Evolutionary conservation across 2,797 vertebrate genomes (phyloP).

Genomic region (Sebastes baramenuke): DNA sequence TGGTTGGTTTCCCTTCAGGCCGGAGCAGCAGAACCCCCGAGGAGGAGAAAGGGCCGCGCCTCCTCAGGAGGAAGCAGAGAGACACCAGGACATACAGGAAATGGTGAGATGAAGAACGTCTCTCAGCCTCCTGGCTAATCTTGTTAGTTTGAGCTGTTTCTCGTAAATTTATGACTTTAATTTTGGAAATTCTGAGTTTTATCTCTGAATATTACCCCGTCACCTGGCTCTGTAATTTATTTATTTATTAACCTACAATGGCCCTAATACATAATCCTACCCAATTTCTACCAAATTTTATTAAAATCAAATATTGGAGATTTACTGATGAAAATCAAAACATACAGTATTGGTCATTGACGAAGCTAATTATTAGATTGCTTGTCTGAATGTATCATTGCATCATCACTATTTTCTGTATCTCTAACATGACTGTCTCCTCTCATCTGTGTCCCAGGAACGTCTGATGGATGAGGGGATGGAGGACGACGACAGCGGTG

Average conservation of each 20-base stretch:
- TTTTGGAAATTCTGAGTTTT: too few species aligned
- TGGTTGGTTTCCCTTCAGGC: constrained; percentile 94
- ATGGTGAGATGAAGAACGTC: constrained; percentile 83
- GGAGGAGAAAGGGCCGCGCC: constrained; percentile 30
- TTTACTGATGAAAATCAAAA: background rate
- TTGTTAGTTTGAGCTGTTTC: too few species aligned
- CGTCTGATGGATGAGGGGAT: constrained; percentile 91
- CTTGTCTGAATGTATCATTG: background rate
- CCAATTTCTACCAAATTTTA: background rate
- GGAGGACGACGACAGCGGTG: constrained; percentile 85
- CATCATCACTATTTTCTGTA: background rate
- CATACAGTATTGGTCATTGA: too few species aligned
- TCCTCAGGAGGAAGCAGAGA: constrained; percentile 84
- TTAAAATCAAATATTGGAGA: background rate
- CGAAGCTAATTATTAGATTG: background rate
- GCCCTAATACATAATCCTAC: rapidly evolving
- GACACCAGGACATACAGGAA: constrained; percentile 91
- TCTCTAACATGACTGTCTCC: background rate
- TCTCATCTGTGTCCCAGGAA: constrained; percentile 81
- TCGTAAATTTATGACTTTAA: too few species aligned
- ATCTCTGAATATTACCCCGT: too few species aligned
- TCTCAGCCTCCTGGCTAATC: background rate
- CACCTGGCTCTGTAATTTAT: background rate
- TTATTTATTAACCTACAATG: too few species aligned
- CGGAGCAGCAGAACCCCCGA: constrained; percentile 84